A percentile compares a stretch with the other conserved stretches of the same genome.
phyloP scores from a whole-genome alignment of 2,797 vertebrate genomes.

The Microctenopoma steveboyesi region DNA sequence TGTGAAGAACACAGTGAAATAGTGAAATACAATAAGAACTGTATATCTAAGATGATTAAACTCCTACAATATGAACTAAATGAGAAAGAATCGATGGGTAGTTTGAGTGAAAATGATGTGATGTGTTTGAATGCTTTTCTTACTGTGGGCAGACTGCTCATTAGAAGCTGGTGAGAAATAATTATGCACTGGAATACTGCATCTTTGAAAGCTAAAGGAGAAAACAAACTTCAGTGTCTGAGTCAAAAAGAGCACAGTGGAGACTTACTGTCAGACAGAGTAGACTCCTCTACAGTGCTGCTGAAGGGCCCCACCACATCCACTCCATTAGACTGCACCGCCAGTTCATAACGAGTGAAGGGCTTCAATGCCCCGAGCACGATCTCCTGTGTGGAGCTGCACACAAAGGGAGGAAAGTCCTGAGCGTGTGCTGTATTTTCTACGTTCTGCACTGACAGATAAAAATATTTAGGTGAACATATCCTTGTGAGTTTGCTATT shows the following conservation, averaged over 20 bases:
- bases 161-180: neutral
- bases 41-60: neutral
- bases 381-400: conserved; percentile 93
- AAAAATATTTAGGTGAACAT: neutral
- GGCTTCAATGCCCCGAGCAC: conserved; percentile 92
- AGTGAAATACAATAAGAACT: neutral
- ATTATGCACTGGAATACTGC: neutral
- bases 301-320: conserved; percentile 92
- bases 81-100: neutral
- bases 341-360: conserved; percentile 95
- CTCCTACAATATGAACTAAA: neutral
- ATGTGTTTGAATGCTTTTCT: too few relatives aligned
- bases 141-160: neutral
- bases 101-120: neutral
- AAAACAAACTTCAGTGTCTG: neutral
- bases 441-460: neutral
- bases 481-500: neutral
- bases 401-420: conserved; percentile 25
- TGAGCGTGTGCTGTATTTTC: conserved; percentile 1
- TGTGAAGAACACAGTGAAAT: neutral
- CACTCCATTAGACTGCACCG: conserved; percentile 93
- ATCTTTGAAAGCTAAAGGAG: neutral
- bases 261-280: conserved; percentile 92
- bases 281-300: conserved; percentile 90
- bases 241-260: neutral